Evolutionary conservation across 1,140 invertebrate genomes (phyloP), one percentile per base, ranked within the genome.

Genomic region (Pachypsylla venusta): DNA sequence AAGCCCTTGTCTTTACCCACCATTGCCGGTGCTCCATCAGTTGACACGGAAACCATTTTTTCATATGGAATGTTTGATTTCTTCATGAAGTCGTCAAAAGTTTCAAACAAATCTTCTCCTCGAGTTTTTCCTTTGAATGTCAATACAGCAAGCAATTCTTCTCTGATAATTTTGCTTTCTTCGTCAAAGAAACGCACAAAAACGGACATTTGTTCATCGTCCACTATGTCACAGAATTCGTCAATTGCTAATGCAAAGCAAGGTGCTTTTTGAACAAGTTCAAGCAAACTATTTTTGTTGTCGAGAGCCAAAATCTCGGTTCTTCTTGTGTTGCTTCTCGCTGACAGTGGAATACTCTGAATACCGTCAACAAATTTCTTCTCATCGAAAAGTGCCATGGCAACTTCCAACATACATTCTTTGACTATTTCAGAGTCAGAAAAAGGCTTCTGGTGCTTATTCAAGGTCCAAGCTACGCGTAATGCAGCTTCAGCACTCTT

Each of bases 31-130:
- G 64, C 64, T 58, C 56, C 56, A 19, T 57, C 56, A 57, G 59
- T 67, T 63, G 65, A 56, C 56, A 67, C 67, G 35, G 66, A 67
- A 39, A 67, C 65, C 58, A 69, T 66, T 69, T 67, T 67, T 65
- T 66, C 59, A 39, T 65, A 56, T 57, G 57, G 16, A 56, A 69
- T 68, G 19, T 63, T 25, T 63, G 63, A 25, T 53, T 65, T 55
- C 62, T 67, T 64, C 19, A 67, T 26, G 56, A 63, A 65, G 53
- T 65, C 58, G 61, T 63, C 42, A 28, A 65, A 65, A 59, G 61
- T 61, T 64, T 67, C 66, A 59, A 62, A 64, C 30, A 69, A 67
- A 66, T 67, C 65, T 61, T 68, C 60, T 59, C 64, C 64, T 56
- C 63, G 39, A 35, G 64, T 66, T 62, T 67, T 63, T 27, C 66